Base-by-base conservation (phyloP, 2,888 invertebrate genomes). In the Drosophila yooni region DNA sequence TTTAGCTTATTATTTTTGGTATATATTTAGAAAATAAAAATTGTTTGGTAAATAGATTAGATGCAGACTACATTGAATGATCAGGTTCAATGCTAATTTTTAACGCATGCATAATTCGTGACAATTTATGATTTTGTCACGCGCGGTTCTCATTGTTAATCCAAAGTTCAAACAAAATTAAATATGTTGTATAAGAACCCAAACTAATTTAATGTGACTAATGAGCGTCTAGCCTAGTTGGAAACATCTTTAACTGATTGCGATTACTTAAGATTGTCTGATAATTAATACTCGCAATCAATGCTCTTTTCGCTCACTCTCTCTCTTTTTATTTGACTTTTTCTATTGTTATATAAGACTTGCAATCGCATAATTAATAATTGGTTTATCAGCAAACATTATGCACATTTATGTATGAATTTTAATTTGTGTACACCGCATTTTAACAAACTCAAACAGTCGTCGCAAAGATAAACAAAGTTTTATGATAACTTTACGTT, bases 381-480 rank as follows among this genome's bases (percentile, higher is more conserved):
- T 64, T 10, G 25, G 43, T 43, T 38, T 27, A 34, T 7, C 36
- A 58, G 31, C 38, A 62, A 48, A 59, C 3, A 53, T 71, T 58
- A 50, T 53, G 50, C 53, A 46, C 46, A 48, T 51, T 34, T 56
- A 31, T 53, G 64, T 36, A 33, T 27, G 29, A 38, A 46, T 61
- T 48, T 50, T 25, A 36, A 58, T 60, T 52, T 43, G 58, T 59
- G 36, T 56, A 36, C 36, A 43, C 21, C n/a, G 38, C 29, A 48
- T 53, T 43, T 62, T 27, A 61, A 51, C 60, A 62, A 80, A 62
- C 40, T 51, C 34, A 48, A 58, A 29, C 52, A 62, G 11, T 63
- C 67, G 34, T 43, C 69, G 79, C 73, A 73, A 77, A 83, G 88
- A 86, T 88, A 84, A 84, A 86, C 87, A 86, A 86, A 57, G 56